phyloP scores from a whole-genome alignment of 2,888 invertebrate genomes.

The Brachylomia viminalis region DNA sequence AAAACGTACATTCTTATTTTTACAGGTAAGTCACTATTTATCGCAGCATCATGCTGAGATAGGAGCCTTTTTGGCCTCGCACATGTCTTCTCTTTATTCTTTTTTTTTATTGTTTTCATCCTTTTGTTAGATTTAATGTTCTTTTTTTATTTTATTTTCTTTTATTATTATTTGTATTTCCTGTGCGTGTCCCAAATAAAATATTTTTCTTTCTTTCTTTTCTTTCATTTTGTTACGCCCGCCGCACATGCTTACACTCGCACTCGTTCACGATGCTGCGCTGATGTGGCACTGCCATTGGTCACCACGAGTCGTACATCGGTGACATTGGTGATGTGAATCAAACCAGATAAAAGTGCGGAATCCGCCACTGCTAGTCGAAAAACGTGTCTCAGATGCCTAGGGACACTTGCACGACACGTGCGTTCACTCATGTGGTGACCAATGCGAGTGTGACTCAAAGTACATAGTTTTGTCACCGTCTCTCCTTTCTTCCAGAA shows the following conservation, averaged over 20 bases:
- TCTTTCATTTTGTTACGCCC: not conserved
- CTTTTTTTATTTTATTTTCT: too few relatives aligned
- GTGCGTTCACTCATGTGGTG: not conserved
- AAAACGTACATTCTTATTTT: conserved; percentile 27
- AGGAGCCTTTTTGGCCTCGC: too few relatives aligned
- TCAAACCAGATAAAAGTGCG: not conserved
- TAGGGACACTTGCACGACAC: not conserved
- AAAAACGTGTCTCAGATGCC: not conserved
- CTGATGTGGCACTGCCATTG: not conserved
- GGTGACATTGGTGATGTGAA: not conserved
- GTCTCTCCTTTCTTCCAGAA: too few relatives aligned
- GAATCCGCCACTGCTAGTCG: not conserved
- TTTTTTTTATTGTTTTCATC: too few relatives aligned
- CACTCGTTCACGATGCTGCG: too few relatives aligned
- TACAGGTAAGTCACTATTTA: conserved; percentile 34
- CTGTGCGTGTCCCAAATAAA: too few relatives aligned
- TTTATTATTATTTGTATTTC: too few relatives aligned
- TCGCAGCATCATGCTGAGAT: too few relatives aligned
- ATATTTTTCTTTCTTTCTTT: too few relatives aligned
- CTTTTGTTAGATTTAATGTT: too few relatives aligned
- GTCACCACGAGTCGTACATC: not conserved
- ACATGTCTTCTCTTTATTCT: too few relatives aligned
- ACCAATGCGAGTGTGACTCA: not conserved
- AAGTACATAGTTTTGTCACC: too few relatives aligned
- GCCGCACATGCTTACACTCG: not conserved